These are phyloP conservation scores for Grus americana DNA, from an alignment of 2,113 vertebrate genomes.

Conservation along the genomic window DNA sequence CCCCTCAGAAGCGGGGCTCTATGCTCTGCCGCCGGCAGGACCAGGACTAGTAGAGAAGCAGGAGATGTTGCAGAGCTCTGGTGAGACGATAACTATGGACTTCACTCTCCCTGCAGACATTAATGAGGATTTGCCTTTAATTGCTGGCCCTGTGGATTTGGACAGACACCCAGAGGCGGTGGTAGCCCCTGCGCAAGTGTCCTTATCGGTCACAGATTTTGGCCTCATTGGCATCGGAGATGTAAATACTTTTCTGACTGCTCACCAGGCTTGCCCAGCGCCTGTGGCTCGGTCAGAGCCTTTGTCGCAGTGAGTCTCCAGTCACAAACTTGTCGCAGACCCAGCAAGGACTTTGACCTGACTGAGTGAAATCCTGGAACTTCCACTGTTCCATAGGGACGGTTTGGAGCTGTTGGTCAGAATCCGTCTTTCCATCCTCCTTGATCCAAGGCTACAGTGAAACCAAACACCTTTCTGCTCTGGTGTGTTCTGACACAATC, in stretches of 20 bases:
- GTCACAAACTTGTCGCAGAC: not conserved
- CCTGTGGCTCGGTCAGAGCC: slow-evolving; percentile 77
- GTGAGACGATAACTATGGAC: slow-evolving; percentile 70
- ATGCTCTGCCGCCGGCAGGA: not conserved
- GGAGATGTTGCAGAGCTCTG: slow-evolving; percentile 67
- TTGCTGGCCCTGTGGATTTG: slow-evolving; percentile 63
- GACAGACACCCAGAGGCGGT: slow-evolving; percentile 60
- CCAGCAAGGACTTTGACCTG: slow-evolving; percentile 34
- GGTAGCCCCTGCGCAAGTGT: slow-evolving; percentile 74
- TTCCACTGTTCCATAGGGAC: not conserved
- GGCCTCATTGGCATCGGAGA: slow-evolving; percentile 80
- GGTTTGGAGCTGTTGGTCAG: slow-evolving; percentile 34
- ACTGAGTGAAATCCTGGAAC: slow-evolving; percentile 34
- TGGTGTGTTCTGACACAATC: not conserved
- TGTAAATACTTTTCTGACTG: slow-evolving; percentile 80
- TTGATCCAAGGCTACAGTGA: slow-evolving; percentile 53
- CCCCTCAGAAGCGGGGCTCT: slow-evolving; percentile 67
- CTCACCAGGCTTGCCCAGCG: slow-evolving; percentile 69
- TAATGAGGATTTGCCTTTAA: slow-evolving; percentile 65
- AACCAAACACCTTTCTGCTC: slow-evolving; percentile 56
- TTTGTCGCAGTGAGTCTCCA: slow-evolving; percentile 80
- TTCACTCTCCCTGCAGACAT: slow-evolving; percentile 68
- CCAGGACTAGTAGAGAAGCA: slow-evolving; percentile 54
- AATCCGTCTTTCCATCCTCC: slow-evolving; percentile 44
- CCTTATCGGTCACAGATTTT: slow-evolving; percentile 81